These are phyloP conservation scores for Scomberomorus guttatus DNA, from an alignment of 2,797 vertebrate species.

Conservation along the genomic window DNA sequence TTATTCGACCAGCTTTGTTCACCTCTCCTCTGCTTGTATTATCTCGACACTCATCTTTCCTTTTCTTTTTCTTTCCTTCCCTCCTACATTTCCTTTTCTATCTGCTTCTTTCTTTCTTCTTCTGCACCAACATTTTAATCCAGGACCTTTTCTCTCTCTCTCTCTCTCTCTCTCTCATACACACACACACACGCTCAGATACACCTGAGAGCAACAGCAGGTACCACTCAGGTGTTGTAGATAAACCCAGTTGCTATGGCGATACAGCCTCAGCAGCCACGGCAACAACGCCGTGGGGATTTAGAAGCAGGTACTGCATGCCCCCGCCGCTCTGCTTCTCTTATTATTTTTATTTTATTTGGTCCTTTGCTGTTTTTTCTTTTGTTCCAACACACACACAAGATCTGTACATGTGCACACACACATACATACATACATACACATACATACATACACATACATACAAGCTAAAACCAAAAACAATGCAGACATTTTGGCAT, in stretches of 20 bases:
- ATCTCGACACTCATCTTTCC: not conserved
- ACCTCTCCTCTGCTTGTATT: not conserved
- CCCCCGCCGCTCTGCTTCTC: not conserved
- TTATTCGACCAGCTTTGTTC: not conserved
- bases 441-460: not conserved
- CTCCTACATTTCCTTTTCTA: no score
- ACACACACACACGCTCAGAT: conserved; percentile 27
- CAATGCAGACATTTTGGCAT: no score
- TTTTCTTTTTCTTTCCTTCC: no score
- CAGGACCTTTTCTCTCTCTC: not conserved
- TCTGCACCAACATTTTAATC: not conserved
- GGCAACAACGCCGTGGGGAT: conserved; percentile 15
- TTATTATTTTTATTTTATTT: not conserved
- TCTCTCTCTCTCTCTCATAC: conserved; percentile 1
- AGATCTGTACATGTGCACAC: not conserved
- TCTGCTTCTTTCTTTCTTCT: not conserved
- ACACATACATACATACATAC: not conserved
- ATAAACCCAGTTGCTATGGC: conserved; percentile 55
- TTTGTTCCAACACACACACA: not conserved
- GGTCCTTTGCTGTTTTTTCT: not conserved
- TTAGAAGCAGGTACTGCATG: not conserved
- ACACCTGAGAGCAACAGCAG: conserved; percentile 32
- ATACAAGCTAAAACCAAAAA: no score
- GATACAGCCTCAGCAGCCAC: conserved; percentile 5
- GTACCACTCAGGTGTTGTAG: conserved; percentile 35